Evolutionary conservation across 37 sponge, comb jelly and placozoan genomes (phyloP).

Genomic region (Axinella damicornis): DNA sequence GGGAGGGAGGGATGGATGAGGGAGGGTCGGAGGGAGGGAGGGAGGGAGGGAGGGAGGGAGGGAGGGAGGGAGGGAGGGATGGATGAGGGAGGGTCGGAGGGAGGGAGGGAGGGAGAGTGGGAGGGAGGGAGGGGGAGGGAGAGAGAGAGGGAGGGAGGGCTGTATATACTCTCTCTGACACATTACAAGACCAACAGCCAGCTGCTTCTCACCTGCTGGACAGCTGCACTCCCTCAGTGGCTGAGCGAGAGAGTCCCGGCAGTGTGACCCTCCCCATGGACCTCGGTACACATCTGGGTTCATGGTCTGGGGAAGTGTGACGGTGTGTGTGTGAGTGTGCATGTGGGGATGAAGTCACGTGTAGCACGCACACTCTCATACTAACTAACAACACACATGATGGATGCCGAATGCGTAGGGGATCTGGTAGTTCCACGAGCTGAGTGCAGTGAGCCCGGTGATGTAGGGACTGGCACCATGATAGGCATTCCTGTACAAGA

Average conservation of each 20-base stretch:
- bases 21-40: too few relatives aligned
- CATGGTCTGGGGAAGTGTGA: constrained; percentile 59
- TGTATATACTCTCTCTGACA: too few relatives aligned
- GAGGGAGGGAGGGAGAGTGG: too few relatives aligned
- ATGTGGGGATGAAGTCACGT: background rate
- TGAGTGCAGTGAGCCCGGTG: constrained; percentile 76
- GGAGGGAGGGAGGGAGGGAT: background rate
- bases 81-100: too few relatives aligned
- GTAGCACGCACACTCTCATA: background rate
- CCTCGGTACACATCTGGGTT: constrained; percentile 95
- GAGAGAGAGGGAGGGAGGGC: too few relatives aligned
- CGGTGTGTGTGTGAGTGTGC: too few relatives aligned
- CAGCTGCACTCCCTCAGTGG: constrained; percentile 72
- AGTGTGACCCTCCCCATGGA: constrained; percentile 93
- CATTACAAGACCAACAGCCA: too few relatives aligned
- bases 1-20: too few relatives aligned
- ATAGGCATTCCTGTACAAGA: constrained; percentile 76
- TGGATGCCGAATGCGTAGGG: constrained; percentile 54
- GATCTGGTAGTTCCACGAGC: constrained; percentile 75
- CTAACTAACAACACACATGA: constrained; percentile 45
- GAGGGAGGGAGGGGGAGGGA: too few relatives aligned
- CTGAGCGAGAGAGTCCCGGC: constrained; percentile 85
- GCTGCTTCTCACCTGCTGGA: constrained; percentile 47
- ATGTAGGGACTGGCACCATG: constrained; percentile 88
- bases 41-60: too few relatives aligned